These are phyloP conservation scores for Stegophylla sp. DNA, from an alignment of 2,888 invertebrate species.

Conservation along the genomic window DNA sequence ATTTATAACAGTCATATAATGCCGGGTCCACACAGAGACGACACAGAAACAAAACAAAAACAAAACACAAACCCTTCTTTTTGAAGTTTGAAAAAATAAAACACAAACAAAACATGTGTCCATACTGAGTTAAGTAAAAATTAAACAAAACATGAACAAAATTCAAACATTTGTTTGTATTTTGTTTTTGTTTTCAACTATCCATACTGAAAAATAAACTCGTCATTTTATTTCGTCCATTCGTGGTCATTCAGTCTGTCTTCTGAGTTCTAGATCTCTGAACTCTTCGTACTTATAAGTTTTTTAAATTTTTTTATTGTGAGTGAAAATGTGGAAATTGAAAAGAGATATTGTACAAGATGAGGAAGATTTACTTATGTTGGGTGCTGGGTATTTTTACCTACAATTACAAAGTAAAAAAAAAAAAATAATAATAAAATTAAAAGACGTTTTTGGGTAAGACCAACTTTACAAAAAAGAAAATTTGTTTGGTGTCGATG, in stretches of 20 bases:
- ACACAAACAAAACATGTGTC: background rate
- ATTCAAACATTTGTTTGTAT: background rate
- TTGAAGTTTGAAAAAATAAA: background rate
- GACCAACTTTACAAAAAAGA: constrained; percentile 4
- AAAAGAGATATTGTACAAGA: background rate
- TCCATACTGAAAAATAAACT: background rate
- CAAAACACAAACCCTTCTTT: background rate
- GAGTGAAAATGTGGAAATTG: constrained; percentile 3
- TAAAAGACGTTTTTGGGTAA: constrained; percentile 10
- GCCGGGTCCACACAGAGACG: too few relatives aligned
- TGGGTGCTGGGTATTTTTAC: constrained; percentile 14
- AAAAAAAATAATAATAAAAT: background rate
- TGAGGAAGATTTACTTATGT: constrained; percentile 8
- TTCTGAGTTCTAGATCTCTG: background rate
- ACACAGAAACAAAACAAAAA: background rate
- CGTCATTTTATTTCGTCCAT: background rate
- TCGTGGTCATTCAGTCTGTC: background rate
- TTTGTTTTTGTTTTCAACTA: constrained; percentile 10
- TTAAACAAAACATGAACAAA: constrained; percentile 4
- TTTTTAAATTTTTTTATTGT: background rate
- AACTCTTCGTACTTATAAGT: background rate
- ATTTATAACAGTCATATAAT: too few relatives aligned
- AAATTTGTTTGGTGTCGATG: background rate
- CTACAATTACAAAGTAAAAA: background rate
- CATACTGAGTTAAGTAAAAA: background rate